A percentile compares a stretch with the other conserved stretches of the same genome.
Evolutionary conservation across 2,797 vertebrate species (phyloP).

Genomic region (Poecilia wingei): DNA sequence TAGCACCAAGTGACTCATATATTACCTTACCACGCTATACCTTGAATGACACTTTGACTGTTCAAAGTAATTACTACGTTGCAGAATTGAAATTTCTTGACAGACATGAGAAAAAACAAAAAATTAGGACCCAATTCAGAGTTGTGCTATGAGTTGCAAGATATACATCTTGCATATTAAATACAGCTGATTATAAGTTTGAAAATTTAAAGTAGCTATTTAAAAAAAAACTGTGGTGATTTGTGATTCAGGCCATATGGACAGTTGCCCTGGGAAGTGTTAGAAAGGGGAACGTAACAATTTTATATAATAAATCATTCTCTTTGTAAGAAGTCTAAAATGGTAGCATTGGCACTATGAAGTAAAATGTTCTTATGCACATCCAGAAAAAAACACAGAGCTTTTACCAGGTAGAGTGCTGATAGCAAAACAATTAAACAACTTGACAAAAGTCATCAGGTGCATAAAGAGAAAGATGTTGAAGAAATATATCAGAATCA

Average conservation of each 20-base stretch:
- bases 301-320: not conserved
- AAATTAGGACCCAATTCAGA: not conserved
- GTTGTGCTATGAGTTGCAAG: not conserved
- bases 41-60: conserved; percentile 6
- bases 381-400: not conserved
- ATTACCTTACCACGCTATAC: conserved; percentile 26
- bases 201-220: not conserved
- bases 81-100: not conserved
- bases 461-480: not conserved
- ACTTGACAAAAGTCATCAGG: not conserved
- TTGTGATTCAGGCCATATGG: not conserved
- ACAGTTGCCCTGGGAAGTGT: not conserved
- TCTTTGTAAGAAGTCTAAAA: not conserved
- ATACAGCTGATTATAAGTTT: not conserved
- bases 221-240: not conserved
- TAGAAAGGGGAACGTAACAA: not conserved
- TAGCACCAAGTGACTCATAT: conserved; percentile 20
- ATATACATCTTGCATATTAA: not conserved
- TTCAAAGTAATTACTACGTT: conserved; percentile 1
- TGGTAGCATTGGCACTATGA: not conserved
- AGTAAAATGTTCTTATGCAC: not conserved
- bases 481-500: not conserved
- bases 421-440: not conserved
- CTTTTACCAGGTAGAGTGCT: not conserved
- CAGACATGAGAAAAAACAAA: not conserved